phyloP scores from a whole-genome alignment of 1,140 invertebrate genomes.

The Glossosoma conforme region DNA sequence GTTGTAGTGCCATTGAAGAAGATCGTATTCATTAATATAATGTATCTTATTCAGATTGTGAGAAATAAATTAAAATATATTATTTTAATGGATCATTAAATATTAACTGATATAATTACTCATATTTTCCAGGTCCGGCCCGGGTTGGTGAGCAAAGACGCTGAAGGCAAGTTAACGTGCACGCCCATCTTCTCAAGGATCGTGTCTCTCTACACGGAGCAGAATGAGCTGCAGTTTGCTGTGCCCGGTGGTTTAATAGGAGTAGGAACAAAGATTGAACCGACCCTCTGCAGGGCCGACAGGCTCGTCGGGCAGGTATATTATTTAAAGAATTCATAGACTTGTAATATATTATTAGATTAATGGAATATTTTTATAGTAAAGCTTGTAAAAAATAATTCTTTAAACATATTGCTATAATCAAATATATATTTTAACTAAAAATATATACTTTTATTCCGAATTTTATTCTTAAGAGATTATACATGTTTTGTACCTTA shows the following conservation, averaged over 20 bases:
- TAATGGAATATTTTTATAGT: neutral
- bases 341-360: neutral
- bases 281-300: conserved; percentile 95
- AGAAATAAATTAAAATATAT: neutral
- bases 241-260: conserved; percentile 98
- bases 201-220: conserved; percentile 97
- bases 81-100: neutral
- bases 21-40: neutral
- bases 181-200: conserved; percentile 95
- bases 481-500: too few relatives aligned
- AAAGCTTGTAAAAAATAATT: neutral
- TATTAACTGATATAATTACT: neutral
- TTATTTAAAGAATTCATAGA: conserved; percentile 1
- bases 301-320: conserved; percentile 87
- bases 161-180: conserved; percentile 93
- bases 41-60: neutral
- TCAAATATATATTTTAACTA: too few relatives aligned
- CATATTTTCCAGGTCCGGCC: conserved; percentile 89
- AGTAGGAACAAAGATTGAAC: conserved; percentile 99
- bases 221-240: conserved; percentile 97
- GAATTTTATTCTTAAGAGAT: too few relatives aligned
- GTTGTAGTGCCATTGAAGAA: too few relatives aligned
- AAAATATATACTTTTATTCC: too few relatives aligned
- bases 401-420: neutral
- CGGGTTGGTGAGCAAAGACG: conserved; percentile 93